Percentiles rank a stretch among this genome's conserved stretches.
Conservation (phyloP, 2,888 invertebrate species). For the Proisotoma minuta region DNA sequence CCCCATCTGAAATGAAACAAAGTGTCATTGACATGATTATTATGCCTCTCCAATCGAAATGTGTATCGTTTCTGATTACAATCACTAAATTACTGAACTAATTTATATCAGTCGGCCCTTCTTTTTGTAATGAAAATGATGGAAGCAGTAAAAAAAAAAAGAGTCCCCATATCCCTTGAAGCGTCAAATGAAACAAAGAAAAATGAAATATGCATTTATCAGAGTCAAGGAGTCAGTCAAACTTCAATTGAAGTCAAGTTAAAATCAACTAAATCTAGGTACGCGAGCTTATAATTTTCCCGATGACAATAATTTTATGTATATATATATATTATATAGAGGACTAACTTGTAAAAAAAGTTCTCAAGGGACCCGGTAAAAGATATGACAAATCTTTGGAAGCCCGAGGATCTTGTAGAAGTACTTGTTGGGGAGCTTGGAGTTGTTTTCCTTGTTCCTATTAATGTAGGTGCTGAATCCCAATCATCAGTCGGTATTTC, state of each 20-base stretch:
- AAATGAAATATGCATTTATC: background rate
- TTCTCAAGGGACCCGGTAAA: conserved; percentile 6
- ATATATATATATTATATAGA: background rate
- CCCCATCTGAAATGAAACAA: conserved; percentile 56
- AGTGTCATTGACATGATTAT: conserved; percentile 6
- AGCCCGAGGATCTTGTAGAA: conserved; percentile 3
- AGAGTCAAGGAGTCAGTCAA: background rate
- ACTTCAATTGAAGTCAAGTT: background rate
- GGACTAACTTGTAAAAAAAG: conserved; percentile 9
- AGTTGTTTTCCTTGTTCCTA: background rate
- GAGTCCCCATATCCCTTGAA: too few species aligned
- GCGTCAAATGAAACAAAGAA: background rate
- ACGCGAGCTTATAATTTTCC: background rate
- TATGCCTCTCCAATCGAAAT: too few species aligned
- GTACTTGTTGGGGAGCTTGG: background rate
- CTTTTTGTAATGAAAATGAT: background rate
- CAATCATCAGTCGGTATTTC: too few species aligned
- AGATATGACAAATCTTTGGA: conserved; percentile 4
- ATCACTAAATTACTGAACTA: background rate
- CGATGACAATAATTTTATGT: background rate
- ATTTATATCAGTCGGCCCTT: too few species aligned
- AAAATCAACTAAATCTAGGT: background rate
- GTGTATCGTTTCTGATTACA: too few species aligned
- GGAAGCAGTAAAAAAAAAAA: too few species aligned
- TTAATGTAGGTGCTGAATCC: too few species aligned